Percentiles rank a stretch among this genome's conserved stretches.
phyloP scores from a whole-genome alignment of 2,888 invertebrate genomes.

The Microctonus hyperodae region DNA sequence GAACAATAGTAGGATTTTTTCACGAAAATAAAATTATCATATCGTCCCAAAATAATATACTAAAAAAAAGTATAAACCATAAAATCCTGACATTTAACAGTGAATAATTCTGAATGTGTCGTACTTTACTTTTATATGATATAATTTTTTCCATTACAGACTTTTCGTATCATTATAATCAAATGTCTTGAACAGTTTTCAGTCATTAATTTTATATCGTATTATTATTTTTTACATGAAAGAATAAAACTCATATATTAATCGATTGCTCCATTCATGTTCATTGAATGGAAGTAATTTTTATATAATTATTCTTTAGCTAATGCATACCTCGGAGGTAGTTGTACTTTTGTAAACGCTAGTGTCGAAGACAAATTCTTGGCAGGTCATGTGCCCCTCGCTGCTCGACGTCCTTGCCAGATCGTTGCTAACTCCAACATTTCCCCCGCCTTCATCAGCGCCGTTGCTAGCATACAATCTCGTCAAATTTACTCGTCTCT shows the following conservation, averaged over 20 bases:
- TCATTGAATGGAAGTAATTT: conserved; percentile 12
- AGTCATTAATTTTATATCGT: conserved; percentile 7
- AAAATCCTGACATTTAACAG: too few species aligned
- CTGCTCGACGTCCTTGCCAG: conserved; percentile 30
- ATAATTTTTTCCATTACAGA: too few species aligned
- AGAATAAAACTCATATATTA: background rate
- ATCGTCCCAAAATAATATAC: too few species aligned
- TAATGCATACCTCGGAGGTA: conserved; percentile 68
- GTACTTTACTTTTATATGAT: too few species aligned
- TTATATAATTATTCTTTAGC: conserved; percentile 19
- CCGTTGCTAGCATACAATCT: conserved; percentile 46
- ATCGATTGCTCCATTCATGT: conserved; percentile 8
- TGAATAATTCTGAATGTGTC: too few species aligned
- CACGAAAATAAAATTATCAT: too few species aligned
- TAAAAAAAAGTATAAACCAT: too few species aligned
- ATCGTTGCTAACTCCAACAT: conserved; percentile 33
- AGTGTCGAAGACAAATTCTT: conserved; percentile 69
- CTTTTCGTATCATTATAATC: too few species aligned
- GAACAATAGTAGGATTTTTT: too few species aligned
- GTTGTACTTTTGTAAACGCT: conserved; percentile 70
- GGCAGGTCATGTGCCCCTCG: conserved; percentile 60
- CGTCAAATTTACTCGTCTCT: conserved; percentile 55
- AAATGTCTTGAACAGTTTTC: too few species aligned
- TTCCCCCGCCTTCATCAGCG: conserved; percentile 29
- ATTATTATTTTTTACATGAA: background rate